Conservation (phyloP, 2,797 vertebrate species). For the Danio jaintianensis region DNA sequence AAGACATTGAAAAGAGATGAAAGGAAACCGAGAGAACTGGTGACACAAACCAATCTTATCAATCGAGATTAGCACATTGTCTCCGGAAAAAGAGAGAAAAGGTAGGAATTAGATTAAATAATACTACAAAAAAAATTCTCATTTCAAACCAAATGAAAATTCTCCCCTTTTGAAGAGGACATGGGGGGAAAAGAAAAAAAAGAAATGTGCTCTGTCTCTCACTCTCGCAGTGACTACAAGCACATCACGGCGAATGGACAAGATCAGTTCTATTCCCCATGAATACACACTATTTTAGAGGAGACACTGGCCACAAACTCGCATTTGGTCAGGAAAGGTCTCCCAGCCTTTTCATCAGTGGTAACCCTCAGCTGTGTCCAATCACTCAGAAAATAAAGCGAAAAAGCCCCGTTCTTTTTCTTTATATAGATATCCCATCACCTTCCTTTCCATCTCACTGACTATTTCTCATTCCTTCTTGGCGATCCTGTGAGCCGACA, state of each 20-base stretch:
- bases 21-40: neutral
- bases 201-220: conserved; percentile 7
- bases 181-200: neutral
- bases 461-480: conserved; percentile 36
- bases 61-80: neutral
- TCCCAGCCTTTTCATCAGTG: conserved; percentile 54
- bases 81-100: neutral
- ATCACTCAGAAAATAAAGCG: conserved; percentile 50
- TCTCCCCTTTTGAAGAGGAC: conserved; percentile 16
- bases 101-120: conserved; percentile 26
- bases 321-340: conserved; percentile 50
- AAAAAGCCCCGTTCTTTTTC: conserved; percentile 27
- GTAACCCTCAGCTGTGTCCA: conserved; percentile 57
- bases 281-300: conserved; percentile 46
- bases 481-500: conserved; percentile 30
- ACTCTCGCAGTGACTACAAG: conserved; percentile 21
- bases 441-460: conserved; percentile 49
- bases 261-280: conserved; percentile 32
- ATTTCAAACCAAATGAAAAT: conserved; percentile 40
- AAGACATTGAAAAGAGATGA: neutral
- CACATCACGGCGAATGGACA: conserved; percentile 44
- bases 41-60: conserved; percentile 6
- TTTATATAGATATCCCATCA: conserved; percentile 46
- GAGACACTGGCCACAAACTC: conserved; percentile 11
- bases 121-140: conserved; percentile 1